Evolutionary conservation across 2,797 vertebrate species (phyloP), one percentile per base, ranked within the genome.

Genomic region (Pipistrellus nathusii): DNA sequence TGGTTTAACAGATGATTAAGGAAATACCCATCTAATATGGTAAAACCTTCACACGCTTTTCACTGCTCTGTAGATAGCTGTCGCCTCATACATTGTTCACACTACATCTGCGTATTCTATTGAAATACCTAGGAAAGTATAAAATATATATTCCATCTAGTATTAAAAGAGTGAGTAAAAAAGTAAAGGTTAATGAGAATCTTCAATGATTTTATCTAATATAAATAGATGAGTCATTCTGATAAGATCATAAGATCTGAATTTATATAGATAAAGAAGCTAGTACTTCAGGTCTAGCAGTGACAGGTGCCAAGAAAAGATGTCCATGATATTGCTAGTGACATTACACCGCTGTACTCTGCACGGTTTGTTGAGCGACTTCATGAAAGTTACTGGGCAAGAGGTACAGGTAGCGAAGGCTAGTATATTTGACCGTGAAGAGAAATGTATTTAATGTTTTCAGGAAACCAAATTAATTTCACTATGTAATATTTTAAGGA

Each of bases 371-470:
- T 83, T 84, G 76, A 71, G 76, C 2, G 8, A 13, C 38, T 92
- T 81, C 2, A 23, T 77, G 32, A 57, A n/a, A 80, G 38, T 90
- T 86, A 68, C 6, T 32, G 17, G 48, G n/a, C 62, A 14, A 84
- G 6, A 88, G 57, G 2, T 85, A 8, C 18, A 59, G 30, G 25
- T 53, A 77, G 27, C 66, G 30, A 95, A 41, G 44, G 3, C 13
- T 86, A 18, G 1, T 80, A 0, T 80, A n/a, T 85, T 62, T 82
- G 82, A 78, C 25, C 44, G 11, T 88, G 41, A 77, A 69, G 13
- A n/a, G 21, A 94, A 80, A 15, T 94, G 2, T 88, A 38, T 68
- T 94, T 41, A 59, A 44, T 94, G 11, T 72, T 35, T 93, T 92
- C 32, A 77, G 32, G 51, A 93, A 89, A 85, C 64, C 72, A 51